Conservation (phyloP, 2,797 vertebrate genomes). For the Syndactyla subalaris region DNA sequence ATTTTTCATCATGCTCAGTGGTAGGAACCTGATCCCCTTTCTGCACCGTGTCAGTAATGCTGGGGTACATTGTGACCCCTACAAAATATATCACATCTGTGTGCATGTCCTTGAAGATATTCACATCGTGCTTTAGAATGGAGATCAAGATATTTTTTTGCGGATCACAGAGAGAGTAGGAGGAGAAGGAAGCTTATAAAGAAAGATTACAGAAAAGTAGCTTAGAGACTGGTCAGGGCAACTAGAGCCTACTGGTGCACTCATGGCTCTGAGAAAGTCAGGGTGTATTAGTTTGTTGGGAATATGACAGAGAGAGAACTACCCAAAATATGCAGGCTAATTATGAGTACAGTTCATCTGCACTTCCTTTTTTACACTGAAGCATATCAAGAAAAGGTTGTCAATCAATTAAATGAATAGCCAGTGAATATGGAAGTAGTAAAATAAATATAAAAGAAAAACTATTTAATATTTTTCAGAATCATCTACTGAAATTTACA, state of each 20-base stretch:
- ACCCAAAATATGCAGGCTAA: background rate
- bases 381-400: background rate
- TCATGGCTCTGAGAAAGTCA: background rate
- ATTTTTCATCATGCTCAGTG: constrained; percentile 24
- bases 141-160: constrained; percentile 40
- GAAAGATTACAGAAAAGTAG: background rate
- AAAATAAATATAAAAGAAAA: background rate
- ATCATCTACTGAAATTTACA: background rate
- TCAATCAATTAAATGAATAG: background rate
- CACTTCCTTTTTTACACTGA: background rate
- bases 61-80: constrained; percentile 5
- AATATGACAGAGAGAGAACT: background rate
- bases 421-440: background rate
- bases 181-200: background rate
- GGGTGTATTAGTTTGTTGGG: background rate
- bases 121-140: constrained; percentile 37
- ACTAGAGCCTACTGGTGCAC: background rate
- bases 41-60: background rate
- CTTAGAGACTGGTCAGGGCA: background rate
- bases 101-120: constrained; percentile 23
- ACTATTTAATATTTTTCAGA: background rate
- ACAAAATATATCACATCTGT: background rate
- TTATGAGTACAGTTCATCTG: background rate
- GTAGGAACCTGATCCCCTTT: background rate
- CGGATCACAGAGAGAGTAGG: background rate